These are phyloP conservation scores for Halichoeres trimaculatus DNA, from an alignment of 2,113 vertebrate species.

Conservation along the genomic window DNA sequence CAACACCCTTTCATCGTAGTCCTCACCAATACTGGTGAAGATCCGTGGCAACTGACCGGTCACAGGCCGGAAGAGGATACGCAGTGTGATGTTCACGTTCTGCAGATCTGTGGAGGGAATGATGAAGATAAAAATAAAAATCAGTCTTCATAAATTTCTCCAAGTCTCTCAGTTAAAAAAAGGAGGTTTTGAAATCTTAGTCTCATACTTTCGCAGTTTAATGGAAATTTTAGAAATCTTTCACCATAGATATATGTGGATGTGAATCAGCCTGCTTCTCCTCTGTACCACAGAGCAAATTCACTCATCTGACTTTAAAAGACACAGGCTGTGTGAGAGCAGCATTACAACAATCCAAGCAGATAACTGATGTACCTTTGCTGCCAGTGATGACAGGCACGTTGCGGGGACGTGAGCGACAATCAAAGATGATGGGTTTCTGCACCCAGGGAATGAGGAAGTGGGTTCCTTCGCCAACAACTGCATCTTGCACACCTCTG, in stretches of 20 bases:
- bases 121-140: background rate
- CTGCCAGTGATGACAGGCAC: conserved; percentile 96
- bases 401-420: conserved; percentile 95
- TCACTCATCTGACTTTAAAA: background rate
- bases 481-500: conserved; percentile 89
- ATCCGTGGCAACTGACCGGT: conserved; percentile 91
- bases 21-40: conserved; percentile 96
- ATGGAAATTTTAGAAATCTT: too few relatives aligned
- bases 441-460: conserved; percentile 99
- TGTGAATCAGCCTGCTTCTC: too few relatives aligned
- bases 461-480: conserved; percentile 94
- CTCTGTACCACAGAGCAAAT: too few relatives aligned
- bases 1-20: conserved; percentile 96
- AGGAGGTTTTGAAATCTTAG: too few relatives aligned
- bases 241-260: too few relatives aligned
- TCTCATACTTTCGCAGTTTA: too few relatives aligned
- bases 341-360: background rate
- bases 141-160: background rate
- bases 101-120: conserved; percentile 88
- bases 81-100: conserved; percentile 97
- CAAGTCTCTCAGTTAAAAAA: too few relatives aligned
- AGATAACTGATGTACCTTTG: conserved; percentile 86
- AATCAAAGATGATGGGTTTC: conserved; percentile 96
- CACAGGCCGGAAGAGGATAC: conserved; percentile 94
- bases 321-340: background rate